Evolutionary conservation across 2,797 vertebrate genomes (phyloP).

Genomic region (Pseudochirops corinnae): DNA sequence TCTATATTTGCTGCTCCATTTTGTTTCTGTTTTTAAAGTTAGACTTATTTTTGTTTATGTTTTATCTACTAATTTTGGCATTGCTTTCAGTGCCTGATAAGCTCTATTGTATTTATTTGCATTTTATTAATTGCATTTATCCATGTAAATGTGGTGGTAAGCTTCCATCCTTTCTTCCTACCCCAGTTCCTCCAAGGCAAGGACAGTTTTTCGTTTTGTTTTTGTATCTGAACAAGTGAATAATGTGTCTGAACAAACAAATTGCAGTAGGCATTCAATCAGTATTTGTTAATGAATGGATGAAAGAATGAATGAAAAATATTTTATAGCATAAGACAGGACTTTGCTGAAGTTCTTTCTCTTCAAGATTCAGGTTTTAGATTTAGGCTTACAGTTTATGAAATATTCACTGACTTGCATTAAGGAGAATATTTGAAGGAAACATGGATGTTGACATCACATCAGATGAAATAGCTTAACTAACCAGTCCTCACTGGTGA

Average conservation of each 20-base stretch:
- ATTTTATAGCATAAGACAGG: neutral
- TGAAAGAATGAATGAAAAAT: neutral
- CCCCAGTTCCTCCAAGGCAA: neutral
- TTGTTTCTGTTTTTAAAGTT: neutral
- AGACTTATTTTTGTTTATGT: conserved; percentile 41
- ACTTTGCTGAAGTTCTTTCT: neutral
- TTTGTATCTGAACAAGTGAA: neutral
- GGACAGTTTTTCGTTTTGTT: neutral
- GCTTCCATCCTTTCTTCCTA: no score
- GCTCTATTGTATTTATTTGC: neutral
- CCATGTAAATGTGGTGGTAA: neutral
- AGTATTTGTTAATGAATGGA: conserved; percentile 6
- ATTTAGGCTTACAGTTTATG: neutral
- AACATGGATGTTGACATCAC: neutral
- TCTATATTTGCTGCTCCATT: neutral
- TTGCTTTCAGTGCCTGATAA: conserved; percentile 2
- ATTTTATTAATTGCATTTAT: neutral
- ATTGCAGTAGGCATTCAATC: neutral
- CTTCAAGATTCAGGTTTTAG: neutral
- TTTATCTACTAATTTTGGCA: conserved; percentile 49
- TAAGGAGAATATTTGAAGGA: conserved; percentile 37
- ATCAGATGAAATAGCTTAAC: conserved; percentile 34
- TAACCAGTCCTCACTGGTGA: conserved; percentile 53
- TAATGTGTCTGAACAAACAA: neutral
- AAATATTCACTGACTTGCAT: neutral